Percentiles rank a stretch among this genome's conserved stretches.
phyloP scores from a whole-genome alignment of 92 coral and sea anemone genomes.

The Epizoanthus rinbou region DNA sequence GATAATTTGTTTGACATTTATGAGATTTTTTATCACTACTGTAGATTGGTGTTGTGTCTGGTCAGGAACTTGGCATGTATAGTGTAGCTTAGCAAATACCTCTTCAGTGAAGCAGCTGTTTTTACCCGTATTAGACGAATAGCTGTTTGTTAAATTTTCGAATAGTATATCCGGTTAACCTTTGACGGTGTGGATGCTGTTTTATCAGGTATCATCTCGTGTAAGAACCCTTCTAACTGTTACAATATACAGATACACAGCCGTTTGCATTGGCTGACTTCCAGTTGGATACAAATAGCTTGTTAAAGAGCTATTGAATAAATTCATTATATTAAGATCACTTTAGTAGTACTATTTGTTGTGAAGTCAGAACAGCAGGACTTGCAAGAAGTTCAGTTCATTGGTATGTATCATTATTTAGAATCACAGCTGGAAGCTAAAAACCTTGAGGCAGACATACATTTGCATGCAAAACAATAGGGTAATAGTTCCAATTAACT shows the following conservation, averaged over 20 bases:
- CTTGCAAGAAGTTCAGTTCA: too few species aligned
- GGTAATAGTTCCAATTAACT: neutral
- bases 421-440: neutral
- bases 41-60: neutral
- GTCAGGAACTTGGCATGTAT: slow-evolving; percentile 3
- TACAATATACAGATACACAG: too few species aligned
- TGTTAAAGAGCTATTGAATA: neutral
- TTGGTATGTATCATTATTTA: neutral
- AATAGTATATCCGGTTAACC: neutral
- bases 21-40: neutral
- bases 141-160: neutral
- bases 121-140: neutral
- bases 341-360: neutral
- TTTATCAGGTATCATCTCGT: too few species aligned
- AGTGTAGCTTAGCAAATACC: neutral
- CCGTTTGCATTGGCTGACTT: neutral
- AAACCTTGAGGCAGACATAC: neutral
- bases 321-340: neutral
- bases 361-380: neutral
- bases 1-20: too few species aligned
- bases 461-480: neutral
- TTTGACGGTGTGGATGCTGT: neutral
- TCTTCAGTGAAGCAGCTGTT: neutral
- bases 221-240: too few species aligned
- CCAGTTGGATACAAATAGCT: neutral